Percentiles rank a stretch among this genome's conserved stretches.
These are phyloP conservation scores for Watsonalla binaria DNA, from an alignment of 2,888 invertebrate species.

Conservation along the genomic window DNA sequence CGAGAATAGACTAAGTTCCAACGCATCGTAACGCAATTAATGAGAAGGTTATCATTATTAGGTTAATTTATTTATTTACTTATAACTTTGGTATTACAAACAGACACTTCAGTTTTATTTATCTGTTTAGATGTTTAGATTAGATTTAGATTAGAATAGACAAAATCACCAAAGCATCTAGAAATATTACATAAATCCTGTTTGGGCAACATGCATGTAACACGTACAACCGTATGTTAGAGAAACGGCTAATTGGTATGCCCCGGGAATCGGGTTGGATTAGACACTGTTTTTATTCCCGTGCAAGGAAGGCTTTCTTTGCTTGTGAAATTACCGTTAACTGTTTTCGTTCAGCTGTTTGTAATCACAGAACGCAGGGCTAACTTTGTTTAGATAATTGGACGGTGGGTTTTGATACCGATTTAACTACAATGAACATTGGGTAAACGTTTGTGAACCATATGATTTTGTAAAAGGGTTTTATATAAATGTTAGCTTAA, in stretches of 20 bases:
- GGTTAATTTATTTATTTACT: no score
- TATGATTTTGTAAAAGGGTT: no score
- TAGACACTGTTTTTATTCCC: neutral
- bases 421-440: neutral
- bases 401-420: neutral
- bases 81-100: no score
- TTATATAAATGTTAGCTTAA: no score
- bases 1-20: no score
- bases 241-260: constrained; percentile 1
- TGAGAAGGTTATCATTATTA: no score
- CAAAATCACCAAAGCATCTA: no score
- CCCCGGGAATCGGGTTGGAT: constrained; percentile 2
- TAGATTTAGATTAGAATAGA: no score
- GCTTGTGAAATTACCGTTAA: neutral
- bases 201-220: neutral
- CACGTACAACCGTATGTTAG: neutral
- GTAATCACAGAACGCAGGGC: neutral
- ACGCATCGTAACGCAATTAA: no score
- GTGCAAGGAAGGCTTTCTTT: neutral
- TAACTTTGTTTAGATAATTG: neutral
- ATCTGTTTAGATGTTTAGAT: no score
- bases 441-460: no score
- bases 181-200: neutral
- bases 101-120: no score
- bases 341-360: neutral